Percentiles rank a stretch among this genome's conserved stretches.
These are phyloP conservation scores for Agelaius tricolor DNA, from an alignment of 2,113 vertebrate species.

Conservation along the genomic window DNA sequence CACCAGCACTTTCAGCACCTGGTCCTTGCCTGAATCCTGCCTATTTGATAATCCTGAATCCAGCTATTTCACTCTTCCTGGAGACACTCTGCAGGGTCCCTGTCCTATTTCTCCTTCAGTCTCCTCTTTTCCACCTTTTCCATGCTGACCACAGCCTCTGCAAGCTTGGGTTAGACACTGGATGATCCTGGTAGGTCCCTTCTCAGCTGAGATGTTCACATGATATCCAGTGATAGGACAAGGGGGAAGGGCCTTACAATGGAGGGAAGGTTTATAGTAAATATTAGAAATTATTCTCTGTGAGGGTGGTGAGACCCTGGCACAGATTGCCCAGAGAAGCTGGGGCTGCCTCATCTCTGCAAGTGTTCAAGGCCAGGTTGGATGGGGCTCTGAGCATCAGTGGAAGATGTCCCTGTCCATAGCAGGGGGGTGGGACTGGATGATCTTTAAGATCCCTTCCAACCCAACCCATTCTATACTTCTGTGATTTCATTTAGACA, in stretches of 20 bases:
- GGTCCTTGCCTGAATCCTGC: background rate
- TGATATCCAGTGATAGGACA: background rate
- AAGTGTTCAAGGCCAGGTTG: background rate
- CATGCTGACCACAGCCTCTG: background rate
- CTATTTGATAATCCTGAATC: no score
- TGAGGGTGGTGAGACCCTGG: background rate
- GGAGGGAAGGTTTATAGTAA: background rate
- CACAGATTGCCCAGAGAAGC: background rate
- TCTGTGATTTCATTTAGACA: background rate
- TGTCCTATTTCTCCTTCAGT: background rate
- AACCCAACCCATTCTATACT: background rate
- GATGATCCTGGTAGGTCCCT: background rate
- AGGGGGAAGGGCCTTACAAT: background rate
- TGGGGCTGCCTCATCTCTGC: background rate
- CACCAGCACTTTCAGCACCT: rapidly evolving
- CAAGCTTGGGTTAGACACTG: no score
- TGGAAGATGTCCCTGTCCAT: background rate
- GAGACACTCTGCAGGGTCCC: background rate
- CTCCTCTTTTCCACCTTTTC: background rate
- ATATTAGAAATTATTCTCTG: background rate
- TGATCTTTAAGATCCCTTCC: background rate
- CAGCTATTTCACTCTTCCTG: background rate
- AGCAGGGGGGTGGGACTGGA: rapidly evolving
- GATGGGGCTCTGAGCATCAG: background rate
- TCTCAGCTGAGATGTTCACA: background rate